Evolutionary conservation across 1,140 invertebrate genomes (phyloP).

Genomic region (Cepaea nemoralis): DNA sequence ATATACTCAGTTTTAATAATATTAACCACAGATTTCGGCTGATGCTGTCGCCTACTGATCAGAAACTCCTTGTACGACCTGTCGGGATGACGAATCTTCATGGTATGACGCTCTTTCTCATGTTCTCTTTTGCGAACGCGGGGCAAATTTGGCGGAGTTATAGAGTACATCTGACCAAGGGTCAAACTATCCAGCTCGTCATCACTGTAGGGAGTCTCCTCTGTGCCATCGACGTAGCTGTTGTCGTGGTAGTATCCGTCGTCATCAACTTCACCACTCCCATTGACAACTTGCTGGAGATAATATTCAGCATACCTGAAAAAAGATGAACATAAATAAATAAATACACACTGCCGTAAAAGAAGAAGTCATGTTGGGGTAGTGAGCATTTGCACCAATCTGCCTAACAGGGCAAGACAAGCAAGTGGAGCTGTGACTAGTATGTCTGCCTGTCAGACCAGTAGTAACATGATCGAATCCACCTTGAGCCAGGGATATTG

Average conservation of each 20-base stretch:
- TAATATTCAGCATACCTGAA: background rate
- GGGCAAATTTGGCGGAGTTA: slow-evolving; percentile 33
- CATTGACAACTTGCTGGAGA: background rate
- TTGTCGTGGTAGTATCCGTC: background rate
- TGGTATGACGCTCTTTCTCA: slow-evolving; percentile 18
- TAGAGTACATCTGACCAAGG: slow-evolving; percentile 18
- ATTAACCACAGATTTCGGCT: slow-evolving; percentile 47
- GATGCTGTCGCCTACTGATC: slow-evolving; percentile 47
- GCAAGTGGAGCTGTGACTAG: no score
- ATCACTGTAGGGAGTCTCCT: slow-evolving; percentile 31
- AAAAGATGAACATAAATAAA: background rate
- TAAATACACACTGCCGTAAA: no score
- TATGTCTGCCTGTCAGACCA: no score
- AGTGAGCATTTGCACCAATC: no score
- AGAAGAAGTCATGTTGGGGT: no score
- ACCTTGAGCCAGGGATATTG: no score
- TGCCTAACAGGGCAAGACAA: no score
- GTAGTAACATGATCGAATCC: no score
- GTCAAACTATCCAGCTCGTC: slow-evolving; percentile 16
- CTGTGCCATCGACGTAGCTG: background rate
- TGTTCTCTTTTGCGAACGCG: slow-evolving; percentile 32
- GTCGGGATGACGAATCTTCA: slow-evolving; percentile 20
- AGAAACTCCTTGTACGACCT: slow-evolving; percentile 43
- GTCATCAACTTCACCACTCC: background rate
- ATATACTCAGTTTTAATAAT: slow-evolving; percentile 60